Conservation (phyloP, 92 coral and sea anemone species). For the Zoanthus sociatus region DNA sequence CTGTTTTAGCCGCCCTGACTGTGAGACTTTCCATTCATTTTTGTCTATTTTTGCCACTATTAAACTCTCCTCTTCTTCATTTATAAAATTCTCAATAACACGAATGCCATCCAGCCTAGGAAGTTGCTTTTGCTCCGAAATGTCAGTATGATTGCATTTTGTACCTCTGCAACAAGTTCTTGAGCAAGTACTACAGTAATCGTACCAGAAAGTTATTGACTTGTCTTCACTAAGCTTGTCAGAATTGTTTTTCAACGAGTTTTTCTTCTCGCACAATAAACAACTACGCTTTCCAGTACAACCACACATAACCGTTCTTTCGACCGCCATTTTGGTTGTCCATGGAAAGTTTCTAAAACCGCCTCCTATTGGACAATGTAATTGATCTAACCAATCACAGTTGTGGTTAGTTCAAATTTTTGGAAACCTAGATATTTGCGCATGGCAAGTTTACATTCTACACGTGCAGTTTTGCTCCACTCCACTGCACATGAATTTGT, state of each 20-base stretch:
- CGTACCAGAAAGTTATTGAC: constrained; percentile 30
- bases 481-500: no score
- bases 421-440: constrained; percentile 51
- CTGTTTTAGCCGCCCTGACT: constrained; percentile 96
- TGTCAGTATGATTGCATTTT: constrained; percentile 24
- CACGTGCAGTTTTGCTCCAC: constrained; percentile 69
- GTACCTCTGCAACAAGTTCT: constrained; percentile 42
- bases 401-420: constrained; percentile 23
- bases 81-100: constrained; percentile 78
- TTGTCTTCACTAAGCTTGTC: constrained; percentile 12
- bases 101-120: constrained; percentile 69
- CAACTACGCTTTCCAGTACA: constrained; percentile 91
- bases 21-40: constrained; percentile 87
- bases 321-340: constrained; percentile 83
- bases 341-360: constrained; percentile 32
- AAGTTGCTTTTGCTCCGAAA: not conserved
- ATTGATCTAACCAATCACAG: constrained; percentile 41
- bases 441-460: constrained; percentile 59
- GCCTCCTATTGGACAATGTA: constrained; percentile 43
- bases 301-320: constrained; percentile 57
- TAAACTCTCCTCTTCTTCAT: constrained; percentile 71
- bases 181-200: constrained; percentile 74
- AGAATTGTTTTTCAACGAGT: not conserved
- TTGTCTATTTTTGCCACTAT: constrained; percentile 82
- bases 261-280: constrained; percentile 77